These are phyloP conservation scores for Palythoa caribaeorum DNA, from an alignment of 92 coral and sea anemone genomes.

Conservation along the genomic window DNA sequence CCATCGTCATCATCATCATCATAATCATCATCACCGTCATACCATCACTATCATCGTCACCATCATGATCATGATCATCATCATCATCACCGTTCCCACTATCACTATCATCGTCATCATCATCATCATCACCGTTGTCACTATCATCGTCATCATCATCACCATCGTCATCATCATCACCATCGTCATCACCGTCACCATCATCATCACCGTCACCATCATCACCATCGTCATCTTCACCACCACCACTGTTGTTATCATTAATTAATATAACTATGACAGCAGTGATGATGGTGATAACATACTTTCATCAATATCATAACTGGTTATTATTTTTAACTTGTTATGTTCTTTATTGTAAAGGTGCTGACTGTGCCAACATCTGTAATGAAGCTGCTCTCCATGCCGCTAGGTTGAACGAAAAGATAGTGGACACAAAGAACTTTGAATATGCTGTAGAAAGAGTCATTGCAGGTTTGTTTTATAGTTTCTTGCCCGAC, in stretches of 20 bases:
- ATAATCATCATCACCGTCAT: not conserved
- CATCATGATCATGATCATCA: not conserved
- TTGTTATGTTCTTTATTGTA: not conserved
- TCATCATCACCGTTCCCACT: not conserved
- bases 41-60: no score
- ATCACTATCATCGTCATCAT: not conserved
- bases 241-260: not conserved
- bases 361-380: conserved; percentile 98
- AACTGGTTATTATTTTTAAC: not conserved
- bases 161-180: not conserved
- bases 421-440: conserved; percentile 87
- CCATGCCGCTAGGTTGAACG: conserved; percentile 94
- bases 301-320: not conserved
- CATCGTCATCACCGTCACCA: no score
- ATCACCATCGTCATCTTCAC: not conserved
- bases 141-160: no score
- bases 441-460: conserved; percentile 99
- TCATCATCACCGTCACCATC: no score
- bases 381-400: conserved; percentile 98
- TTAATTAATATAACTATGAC: no score
- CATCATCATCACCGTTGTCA: no score
- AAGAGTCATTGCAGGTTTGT: conserved; percentile 93
- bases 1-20: not conserved
- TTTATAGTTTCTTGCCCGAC: not conserved
- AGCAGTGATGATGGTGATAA: not conserved